These are phyloP conservation scores for Acanthiza pusilla DNA, from an alignment of 2,797 vertebrate species.

Conservation along the genomic window DNA sequence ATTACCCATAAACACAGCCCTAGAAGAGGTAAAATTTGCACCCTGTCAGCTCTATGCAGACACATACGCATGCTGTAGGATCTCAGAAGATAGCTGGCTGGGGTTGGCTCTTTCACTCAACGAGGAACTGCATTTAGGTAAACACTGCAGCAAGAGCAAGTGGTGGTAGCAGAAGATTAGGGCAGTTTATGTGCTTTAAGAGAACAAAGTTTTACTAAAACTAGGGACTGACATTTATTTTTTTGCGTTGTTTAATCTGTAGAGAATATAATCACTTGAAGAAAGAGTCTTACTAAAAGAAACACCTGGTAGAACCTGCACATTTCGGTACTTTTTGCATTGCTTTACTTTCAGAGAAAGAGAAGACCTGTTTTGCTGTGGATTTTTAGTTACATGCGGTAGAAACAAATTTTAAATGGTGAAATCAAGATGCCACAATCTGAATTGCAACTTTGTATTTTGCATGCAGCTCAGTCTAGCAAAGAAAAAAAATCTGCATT, in stretches of 20 bases:
- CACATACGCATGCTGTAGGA: rapidly evolving
- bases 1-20: background rate
- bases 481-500: background rate
- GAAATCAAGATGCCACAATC: background rate
- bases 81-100: background rate
- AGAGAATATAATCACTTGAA: background rate
- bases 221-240: background rate
- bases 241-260: background rate
- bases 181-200: background rate
- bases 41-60: background rate
- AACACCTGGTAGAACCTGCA: background rate
- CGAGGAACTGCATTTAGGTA: background rate
- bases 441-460: background rate
- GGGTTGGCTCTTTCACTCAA: background rate
- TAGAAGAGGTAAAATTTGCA: background rate
- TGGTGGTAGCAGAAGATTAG: background rate
- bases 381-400: background rate
- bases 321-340: background rate
- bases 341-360: background rate
- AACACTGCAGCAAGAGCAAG: background rate
- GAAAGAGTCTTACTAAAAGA: background rate
- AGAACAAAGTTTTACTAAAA: background rate
- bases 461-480: background rate
- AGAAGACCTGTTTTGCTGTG: background rate
- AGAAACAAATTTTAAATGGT: background rate